Base-by-base conservation (phyloP, 2,888 invertebrate species). In the Digitonthophagus gazella region DNA sequence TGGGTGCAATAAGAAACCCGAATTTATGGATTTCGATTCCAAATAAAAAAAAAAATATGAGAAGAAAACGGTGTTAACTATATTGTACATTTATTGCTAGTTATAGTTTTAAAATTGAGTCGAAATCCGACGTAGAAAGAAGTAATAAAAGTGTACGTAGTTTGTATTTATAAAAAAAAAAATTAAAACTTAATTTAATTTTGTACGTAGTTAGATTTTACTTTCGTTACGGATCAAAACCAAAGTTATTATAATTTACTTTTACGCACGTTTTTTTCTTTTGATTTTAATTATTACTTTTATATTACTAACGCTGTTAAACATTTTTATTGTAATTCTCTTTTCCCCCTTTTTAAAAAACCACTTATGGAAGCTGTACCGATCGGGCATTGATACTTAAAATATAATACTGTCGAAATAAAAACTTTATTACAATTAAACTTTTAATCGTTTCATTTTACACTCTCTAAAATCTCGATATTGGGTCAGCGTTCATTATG, bases 1-100 rank as follows among this genome's bases (percentile, higher is more conserved):
- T 64, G 75, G 75, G 75, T 72, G 75, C 72, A 72, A 72, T 74
- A 75, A 70, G 64, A 65, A 69, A 71, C 73, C 73, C 71, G 70
- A 74, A 73, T 71, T 71, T 71, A 64, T 71, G 69, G 63, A 64
- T 70, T 67, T 67, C 67, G 64, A 61, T n/a, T 18, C 20, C 22
- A 65, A 15, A 19, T 15, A 56, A 66, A 22, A n/a, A n/a, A n/a
- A n/a, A n/a, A n/a, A n/a, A n/a, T n/a, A 15, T 16, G 56, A 56
- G 14, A 15, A 56, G 56, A n/a, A n/a, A n/a, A n/a, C n/a, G n/a
- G n/a, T n/a, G n/a, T n/a, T n/a, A n/a, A n/a, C n/a, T n/a, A n/a
- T n/a, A n/a, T n/a, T n/a, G n/a, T n/a, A n/a, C n/a, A n/a, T n/a
- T n/a, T n/a, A n/a, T n/a, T n/a, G n/a, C n/a, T n/a, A n/a, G n/a